Evolutionary conservation across 2,888 invertebrate species (phyloP).

Genomic region (Prenolepis imparis): DNA sequence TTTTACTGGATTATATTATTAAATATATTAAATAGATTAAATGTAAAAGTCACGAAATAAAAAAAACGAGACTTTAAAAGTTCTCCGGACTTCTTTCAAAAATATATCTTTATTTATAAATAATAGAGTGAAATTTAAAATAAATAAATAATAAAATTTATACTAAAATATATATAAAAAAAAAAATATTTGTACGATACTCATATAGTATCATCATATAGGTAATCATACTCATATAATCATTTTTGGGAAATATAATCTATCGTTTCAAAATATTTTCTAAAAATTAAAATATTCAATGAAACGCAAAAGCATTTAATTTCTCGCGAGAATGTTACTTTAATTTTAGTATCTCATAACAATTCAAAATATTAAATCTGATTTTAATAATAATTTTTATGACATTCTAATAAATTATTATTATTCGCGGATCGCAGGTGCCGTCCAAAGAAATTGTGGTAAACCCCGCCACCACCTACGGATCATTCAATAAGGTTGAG

Average conservation of each 20-base stretch:
- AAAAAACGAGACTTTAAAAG: not conserved
- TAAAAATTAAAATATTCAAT: not conserved
- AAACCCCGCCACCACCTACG: slow-evolving; percentile 37
- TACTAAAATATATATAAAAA: not conserved
- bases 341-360: not conserved
- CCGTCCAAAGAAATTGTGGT: slow-evolving; percentile 48
- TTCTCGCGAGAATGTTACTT: not conserved
- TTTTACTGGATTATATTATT: too few relatives aligned
- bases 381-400: not conserved
- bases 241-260: too few relatives aligned
- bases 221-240: too few relatives aligned
- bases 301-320: not conserved
- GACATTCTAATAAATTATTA: slow-evolving; percentile 19
- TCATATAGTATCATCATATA: not conserved
- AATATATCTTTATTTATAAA: too few relatives aligned
- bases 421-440: slow-evolving; percentile 48
- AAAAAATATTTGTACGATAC: not conserved
- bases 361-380: not conserved
- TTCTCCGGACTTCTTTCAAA: not conserved
- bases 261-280: too few relatives aligned
- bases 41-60: too few relatives aligned
- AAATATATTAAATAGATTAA: too few relatives aligned
- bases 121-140: too few relatives aligned
- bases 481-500: slow-evolving; percentile 52
- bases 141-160: not conserved